phyloP scores from a whole-genome alignment of 2,113 vertebrate species.

The Odobenus rosmarus region DNA sequence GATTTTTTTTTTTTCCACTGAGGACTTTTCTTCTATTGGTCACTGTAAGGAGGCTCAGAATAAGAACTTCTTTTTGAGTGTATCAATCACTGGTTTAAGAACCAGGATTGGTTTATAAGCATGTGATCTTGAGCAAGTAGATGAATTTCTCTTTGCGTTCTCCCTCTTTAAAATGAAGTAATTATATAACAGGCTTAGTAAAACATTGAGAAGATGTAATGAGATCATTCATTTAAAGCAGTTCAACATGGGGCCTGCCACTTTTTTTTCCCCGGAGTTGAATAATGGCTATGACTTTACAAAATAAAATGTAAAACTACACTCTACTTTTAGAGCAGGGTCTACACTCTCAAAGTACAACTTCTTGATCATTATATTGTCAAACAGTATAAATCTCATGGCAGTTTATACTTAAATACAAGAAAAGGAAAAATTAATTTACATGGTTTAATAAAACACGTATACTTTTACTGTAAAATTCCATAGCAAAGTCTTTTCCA shows the following conservation, averaged over 20 bases:
- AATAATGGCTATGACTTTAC: neutral
- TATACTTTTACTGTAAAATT: conserved; percentile 5
- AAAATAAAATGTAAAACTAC: neutral
- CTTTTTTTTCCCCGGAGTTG: neutral
- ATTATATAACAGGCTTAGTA: neutral
- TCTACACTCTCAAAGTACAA: neutral
- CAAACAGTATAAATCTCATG: neutral
- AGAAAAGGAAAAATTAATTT: neutral
- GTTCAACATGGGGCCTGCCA: neutral
- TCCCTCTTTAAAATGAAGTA: conserved; percentile 4
- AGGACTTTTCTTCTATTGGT: neutral
- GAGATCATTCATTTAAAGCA: neutral
- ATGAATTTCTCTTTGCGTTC: neutral
- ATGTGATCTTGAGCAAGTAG: neutral
- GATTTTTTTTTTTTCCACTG: neutral
- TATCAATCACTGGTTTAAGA: neutral
- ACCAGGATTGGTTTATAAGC: neutral
- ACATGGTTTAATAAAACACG: neutral
- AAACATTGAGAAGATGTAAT: conserved; percentile 16
- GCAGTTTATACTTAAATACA: neutral
- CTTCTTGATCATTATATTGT: neutral
- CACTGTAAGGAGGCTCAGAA: neutral
- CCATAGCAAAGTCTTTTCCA: neutral
- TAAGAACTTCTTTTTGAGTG: neutral
- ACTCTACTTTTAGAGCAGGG: neutral